phyloP scores from a whole-genome alignment of 2,888 invertebrate species.

The Acanthosoma haemorrhoidale region DNA sequence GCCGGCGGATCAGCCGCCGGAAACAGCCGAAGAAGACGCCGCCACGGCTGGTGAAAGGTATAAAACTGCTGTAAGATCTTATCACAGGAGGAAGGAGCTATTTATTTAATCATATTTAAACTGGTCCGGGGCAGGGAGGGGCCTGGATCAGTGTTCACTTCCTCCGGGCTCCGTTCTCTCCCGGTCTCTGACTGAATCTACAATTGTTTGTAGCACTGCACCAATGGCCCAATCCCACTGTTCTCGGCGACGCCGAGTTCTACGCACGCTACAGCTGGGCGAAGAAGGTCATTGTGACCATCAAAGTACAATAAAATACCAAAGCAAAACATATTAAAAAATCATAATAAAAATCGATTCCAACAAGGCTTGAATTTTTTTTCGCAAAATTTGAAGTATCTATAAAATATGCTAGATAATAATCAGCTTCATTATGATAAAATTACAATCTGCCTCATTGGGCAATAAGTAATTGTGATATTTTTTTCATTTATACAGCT shows the following conservation, averaged over 20 bases:
- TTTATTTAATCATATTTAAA: slow-evolving; percentile 29
- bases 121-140: not conserved
- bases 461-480: no score
- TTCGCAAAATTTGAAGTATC: no score
- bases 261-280: no score
- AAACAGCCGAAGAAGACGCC: not conserved
- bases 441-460: no score
- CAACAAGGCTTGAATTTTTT: no score
- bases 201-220: not conserved
- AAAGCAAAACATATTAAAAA: no score
- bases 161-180: not conserved
- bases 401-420: no score
- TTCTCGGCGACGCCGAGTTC: not conserved
- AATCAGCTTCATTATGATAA: no score
- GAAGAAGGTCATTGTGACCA: no score
- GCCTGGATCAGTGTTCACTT: slow-evolving; percentile 4
- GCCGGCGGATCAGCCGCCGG: not conserved
- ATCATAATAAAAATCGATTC: no score
- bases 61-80: slow-evolving; percentile 20
- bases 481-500: no score
- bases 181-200: not conserved
- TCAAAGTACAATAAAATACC: no score
- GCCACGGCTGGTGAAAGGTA: slow-evolving; percentile 23
- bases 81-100: slow-evolving; percentile 20
- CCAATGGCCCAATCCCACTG: not conserved